Base-by-base conservation (phyloP, 30 jellyfish, hydroid and myxozoan species). In the Cassiopea xamachana region DNA sequence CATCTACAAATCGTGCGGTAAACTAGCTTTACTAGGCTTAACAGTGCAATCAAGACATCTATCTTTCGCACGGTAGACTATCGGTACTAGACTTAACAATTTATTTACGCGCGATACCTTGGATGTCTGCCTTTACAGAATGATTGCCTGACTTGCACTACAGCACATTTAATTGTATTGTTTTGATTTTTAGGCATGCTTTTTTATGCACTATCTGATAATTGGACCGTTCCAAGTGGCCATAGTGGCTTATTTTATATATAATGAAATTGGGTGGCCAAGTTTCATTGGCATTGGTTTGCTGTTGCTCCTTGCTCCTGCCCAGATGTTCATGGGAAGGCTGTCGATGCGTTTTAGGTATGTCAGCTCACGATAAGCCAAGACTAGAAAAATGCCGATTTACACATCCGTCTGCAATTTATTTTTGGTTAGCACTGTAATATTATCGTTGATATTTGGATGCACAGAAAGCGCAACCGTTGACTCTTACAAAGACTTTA, bases 251-350 rank as follows among this genome's bases (percentile, higher is more conserved):
- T 81, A 14, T 43, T 80, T 94, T 82, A 77, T 94, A 43, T 85
- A 74, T 74, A 64, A 77, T 46, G 92, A 94, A 80, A 86, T 94
- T 15, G 97, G 98, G 12, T 92, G 97, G 90, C 94, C 98, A 1
- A 80, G 95, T 76, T 86, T 94, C 76, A 96, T 90, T 67, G 98
- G 98, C 1, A 90, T 94, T 69, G 98, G 98, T 15, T 78, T 89
- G 79, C 69, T 94, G 85, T 77, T 94, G 72, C 91, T 94, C 68
- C 89, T 94, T 46, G 93, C 97, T 50, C 98, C 98, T 17, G 88
- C 89, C 62, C 98, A 94, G 86, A 76, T 94, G 97, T 62, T 70
- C 79, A 89, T 94, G 96, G 98, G 98, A 19, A 79, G 92, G 48
- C 60, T 94, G 60, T 81, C 90, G 39, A 84, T 89, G 92, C 58